Evolutionary conservation across 2,888 invertebrate species (phyloP).

Genomic region (Flabesymbios commensalis): DNA sequence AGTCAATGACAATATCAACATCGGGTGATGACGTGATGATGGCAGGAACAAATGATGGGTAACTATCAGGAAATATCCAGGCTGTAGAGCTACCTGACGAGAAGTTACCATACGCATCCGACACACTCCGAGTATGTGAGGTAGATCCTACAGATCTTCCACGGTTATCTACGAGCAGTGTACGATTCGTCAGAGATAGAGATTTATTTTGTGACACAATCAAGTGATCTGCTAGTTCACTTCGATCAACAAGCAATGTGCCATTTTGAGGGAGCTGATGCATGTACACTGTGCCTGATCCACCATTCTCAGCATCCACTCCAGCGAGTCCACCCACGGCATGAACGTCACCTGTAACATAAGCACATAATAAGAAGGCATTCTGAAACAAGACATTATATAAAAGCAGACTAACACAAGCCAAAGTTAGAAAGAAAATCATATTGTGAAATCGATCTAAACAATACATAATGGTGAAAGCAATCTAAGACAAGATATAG

Average conservation of each 20-base stretch:
- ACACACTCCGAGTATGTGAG: conserved; percentile 8
- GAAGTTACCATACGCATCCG: neutral
- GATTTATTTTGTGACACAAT: conserved; percentile 7
- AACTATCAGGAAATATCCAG: neutral
- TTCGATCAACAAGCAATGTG: neutral
- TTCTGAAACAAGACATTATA: too few species aligned
- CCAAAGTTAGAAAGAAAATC: too few species aligned
- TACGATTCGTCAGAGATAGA: conserved; percentile 34
- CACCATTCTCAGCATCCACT: conserved; percentile 37
- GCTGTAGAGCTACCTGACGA: neutral
- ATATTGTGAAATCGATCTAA: too few species aligned
- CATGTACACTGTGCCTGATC: conserved; percentile 43
- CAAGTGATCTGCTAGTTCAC: neutral
- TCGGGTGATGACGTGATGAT: conserved; percentile 21
- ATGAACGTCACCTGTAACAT: conserved; percentile 35
- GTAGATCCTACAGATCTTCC: too few species aligned
- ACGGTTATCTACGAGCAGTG: conserved; percentile 40
- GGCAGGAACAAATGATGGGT: neutral
- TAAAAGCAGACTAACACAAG: too few species aligned
- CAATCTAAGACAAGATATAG: too few species aligned
- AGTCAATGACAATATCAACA: conserved; percentile 28
- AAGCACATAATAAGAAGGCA: too few species aligned
- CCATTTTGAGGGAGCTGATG: conserved; percentile 36
- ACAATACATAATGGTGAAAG: too few species aligned
- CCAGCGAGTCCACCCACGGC: conserved; percentile 40